Evolutionary conservation across 2,113 vertebrate species (phyloP).

Genomic region (Ramphastos sulfuratus): DNA sequence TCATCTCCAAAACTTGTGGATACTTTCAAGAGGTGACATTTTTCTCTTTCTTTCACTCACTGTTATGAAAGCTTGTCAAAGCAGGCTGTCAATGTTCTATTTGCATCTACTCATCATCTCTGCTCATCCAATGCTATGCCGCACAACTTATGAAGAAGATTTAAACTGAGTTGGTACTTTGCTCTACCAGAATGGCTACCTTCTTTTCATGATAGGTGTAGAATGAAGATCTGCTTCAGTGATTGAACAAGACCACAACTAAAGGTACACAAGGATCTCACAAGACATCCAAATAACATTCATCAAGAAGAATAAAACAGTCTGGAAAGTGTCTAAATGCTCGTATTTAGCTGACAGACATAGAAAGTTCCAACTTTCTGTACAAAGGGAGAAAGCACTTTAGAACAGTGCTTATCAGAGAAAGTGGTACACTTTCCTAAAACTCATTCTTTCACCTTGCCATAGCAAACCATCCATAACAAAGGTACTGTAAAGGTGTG

Average conservation of each 20-base stretch:
- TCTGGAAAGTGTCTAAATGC: neutral
- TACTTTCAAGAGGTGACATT: neutral
- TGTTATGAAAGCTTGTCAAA: neutral
- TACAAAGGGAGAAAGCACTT: neutral
- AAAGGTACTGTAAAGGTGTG: neutral
- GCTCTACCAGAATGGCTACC: neutral
- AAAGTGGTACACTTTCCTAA: neutral
- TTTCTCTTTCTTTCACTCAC: neutral
- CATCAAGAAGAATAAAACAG: neutral
- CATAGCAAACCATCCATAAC: neutral
- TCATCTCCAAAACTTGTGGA: neutral
- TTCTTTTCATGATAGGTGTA: neutral
- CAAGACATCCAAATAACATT: neutral
- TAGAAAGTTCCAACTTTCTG: neutral
- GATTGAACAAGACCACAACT: neutral
- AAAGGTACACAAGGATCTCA: neutral
- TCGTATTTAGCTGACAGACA: neutral
- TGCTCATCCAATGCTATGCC: neutral
- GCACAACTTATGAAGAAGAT: neutral
- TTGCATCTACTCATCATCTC: neutral
- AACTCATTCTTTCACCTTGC: neutral
- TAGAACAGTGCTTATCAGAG: neutral
- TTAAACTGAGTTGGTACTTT: neutral
- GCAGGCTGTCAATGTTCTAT: too few relatives aligned
- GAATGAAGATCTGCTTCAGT: neutral